These are phyloP conservation scores for Tyria jacobaeae DNA, from an alignment of 2,888 invertebrate species.

Conservation along the genomic window DNA sequence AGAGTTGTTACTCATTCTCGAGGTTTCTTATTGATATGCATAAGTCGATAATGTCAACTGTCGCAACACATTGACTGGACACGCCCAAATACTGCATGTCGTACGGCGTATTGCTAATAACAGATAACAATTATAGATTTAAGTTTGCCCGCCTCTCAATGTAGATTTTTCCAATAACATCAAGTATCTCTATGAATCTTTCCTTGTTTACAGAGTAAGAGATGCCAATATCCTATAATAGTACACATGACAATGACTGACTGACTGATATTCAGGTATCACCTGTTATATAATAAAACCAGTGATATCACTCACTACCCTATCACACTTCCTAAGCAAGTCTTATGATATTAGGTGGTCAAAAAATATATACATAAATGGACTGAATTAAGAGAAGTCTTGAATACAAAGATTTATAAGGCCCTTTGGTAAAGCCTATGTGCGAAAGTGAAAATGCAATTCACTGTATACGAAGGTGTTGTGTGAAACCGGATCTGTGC, in stretches of 20 bases:
- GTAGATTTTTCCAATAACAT: too few species aligned
- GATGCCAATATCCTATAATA: too few species aligned
- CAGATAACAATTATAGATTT: not conserved
- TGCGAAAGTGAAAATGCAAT: not conserved
- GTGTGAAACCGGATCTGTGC: conserved; percentile 5
- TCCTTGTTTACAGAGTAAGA: too few species aligned
- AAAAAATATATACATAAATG: too few species aligned
- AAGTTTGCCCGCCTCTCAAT: too few species aligned
- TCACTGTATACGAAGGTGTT: not conserved
- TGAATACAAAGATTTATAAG: not conserved
- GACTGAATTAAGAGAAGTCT: not conserved
- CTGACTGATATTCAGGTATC: too few species aligned
- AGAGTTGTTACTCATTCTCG: not conserved
- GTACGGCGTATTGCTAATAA: not conserved
- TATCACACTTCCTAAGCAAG: not conserved
- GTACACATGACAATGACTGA: too few species aligned
- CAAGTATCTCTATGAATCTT: too few species aligned
- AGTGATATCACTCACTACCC: not conserved
- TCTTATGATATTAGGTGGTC: too few species aligned
- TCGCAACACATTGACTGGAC: conserved; percentile 4
- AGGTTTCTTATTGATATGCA: conserved; percentile 1
- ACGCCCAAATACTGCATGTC: not conserved
- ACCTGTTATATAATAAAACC: too few species aligned
- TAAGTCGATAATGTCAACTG: not conserved
- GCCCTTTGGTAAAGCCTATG: not conserved